These are phyloP conservation scores for Fistularia tabacaria DNA, from an alignment of 2,797 vertebrate species.

Conservation along the genomic window DNA sequence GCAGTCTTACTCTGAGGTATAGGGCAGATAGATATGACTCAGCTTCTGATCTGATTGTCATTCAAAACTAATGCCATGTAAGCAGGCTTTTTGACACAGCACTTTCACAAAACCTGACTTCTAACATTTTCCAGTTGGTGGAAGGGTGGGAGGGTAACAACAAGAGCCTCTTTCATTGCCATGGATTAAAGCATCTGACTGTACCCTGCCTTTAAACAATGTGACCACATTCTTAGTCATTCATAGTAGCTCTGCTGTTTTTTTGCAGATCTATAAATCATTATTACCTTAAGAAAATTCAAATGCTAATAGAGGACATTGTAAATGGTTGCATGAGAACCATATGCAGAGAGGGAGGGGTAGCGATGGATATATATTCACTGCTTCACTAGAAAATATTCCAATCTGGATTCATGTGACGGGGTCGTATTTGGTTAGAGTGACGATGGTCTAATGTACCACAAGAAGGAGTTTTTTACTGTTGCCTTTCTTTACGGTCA, in stretches of 20 bases:
- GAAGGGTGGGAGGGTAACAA: slow-evolving; percentile 34
- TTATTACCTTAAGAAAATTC: too few relatives aligned
- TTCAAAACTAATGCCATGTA: slow-evolving; percentile 55
- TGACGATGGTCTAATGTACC: too few relatives aligned
- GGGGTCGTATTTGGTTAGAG: too few relatives aligned
- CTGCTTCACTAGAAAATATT: too few relatives aligned
- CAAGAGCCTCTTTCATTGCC: slow-evolving; percentile 68
- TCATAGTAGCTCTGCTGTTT: slow-evolving; percentile 55
- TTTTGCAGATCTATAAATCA: slow-evolving; percentile 48
- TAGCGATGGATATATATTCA: too few relatives aligned
- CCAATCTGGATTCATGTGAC: too few relatives aligned
- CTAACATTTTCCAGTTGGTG: slow-evolving; percentile 47
- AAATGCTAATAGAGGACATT: too few relatives aligned
- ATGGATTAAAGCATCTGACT: slow-evolving; percentile 63
- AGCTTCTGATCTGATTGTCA: slow-evolving; percentile 40
- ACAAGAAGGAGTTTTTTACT: too few relatives aligned
- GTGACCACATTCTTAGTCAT: slow-evolving; percentile 55
- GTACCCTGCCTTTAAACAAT: slow-evolving; percentile 59
- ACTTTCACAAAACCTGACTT: slow-evolving; percentile 60
- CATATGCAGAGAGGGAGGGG: too few relatives aligned
- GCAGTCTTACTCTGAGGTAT: neutral
- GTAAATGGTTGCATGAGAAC: too few relatives aligned
- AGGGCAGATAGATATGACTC: slow-evolving; percentile 1
- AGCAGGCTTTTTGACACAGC: slow-evolving; percentile 46
- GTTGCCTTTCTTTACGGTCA: too few relatives aligned